Percentiles rank a stretch among this genome's conserved stretches.
phyloP scores from a whole-genome alignment of 2,113 vertebrate genomes.

The Carassius gibelio region DNA sequence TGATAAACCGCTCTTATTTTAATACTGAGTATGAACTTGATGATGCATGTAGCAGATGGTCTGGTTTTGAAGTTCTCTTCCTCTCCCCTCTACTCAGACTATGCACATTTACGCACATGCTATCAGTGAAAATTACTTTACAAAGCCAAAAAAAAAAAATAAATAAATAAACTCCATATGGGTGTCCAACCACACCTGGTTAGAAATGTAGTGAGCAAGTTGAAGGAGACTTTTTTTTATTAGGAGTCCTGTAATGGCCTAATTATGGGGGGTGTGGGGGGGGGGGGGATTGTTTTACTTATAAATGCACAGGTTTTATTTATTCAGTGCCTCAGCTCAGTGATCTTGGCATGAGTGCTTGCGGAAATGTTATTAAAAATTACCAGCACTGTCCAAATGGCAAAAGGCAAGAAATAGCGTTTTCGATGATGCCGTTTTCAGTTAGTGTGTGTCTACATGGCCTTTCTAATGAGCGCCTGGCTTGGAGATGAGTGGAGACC shows the following conservation, averaged over 20 bases:
- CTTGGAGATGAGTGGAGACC: conserved; percentile 35
- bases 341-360: conserved; percentile 59
- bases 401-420: neutral
- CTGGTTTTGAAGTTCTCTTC: conserved; percentile 9
- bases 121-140: conserved; percentile 30
- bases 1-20: conserved; percentile 34
- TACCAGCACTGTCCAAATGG: neutral
- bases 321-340: conserved; percentile 67
- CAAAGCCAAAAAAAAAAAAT: conserved; percentile 16
- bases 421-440: neutral
- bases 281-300: conserved; percentile 23
- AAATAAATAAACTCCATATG: conserved; percentile 38
- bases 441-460: conserved; percentile 9
- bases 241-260: conserved; percentile 45
- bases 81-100: neutral
- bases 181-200: conserved; percentile 41
- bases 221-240: conserved; percentile 46
- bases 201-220: conserved; percentile 45
- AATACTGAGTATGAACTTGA: conserved; percentile 43
- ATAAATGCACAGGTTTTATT: conserved; percentile 42
- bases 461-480: conserved; percentile 36
- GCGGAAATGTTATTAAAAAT: conserved; percentile 62
- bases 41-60: conserved; percentile 53
- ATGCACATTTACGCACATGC: neutral
- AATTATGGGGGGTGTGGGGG: conserved; percentile 59